Base-by-base conservation (phyloP, 2,888 invertebrate species). In the Scotopteryx bipunctaria region DNA sequence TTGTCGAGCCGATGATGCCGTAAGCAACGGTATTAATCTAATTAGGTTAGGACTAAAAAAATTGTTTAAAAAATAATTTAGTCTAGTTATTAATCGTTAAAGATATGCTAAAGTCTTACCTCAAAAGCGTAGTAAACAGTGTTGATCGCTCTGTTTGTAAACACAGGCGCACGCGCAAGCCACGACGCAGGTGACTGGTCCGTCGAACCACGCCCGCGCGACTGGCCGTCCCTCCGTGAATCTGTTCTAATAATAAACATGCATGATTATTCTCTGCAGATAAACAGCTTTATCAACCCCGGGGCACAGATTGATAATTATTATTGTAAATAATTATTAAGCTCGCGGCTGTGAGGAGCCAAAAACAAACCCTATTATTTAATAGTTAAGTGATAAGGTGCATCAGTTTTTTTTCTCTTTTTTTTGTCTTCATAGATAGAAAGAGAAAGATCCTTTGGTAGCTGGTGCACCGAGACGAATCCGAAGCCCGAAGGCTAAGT, bases 181-280 rank as follows among this genome's bases (percentile, higher is more conserved):
- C 3, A 13, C 35, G 17, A 27, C 3, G 25, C 49, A 40, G 16
- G 40, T 25, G 47, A 35, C 49, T 41, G 31, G 43, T 42, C 17
- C 11, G 23, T 36, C 4, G 31, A 43, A 27, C 49, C 46, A 56
- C 61, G 50, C 58, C 37, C 44, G 59, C 51, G 40, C 47, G 19
- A 59, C 59, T 59, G 55, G 50, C 29, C 4, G 19, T 44, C 23
- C 46, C 51, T 31, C 15, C 35, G 17, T 47, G 33, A 14, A 44
- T 50, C 48, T 42, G 45, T 48, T 57, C 59, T 61, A 61, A 27
- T 57, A 57, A 48, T 61, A 60, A 48, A 49, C 47, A 19, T 38
- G 42, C 14, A 47, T 55, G 56, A 42, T 46, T 55, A 45, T 35
- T 33, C 42, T 47, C 31, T 16, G 29, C 19, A 49, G 51, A 59